Base-by-base conservation (phyloP, 2,888 invertebrate genomes). In the Nycteola revayana region DNA sequence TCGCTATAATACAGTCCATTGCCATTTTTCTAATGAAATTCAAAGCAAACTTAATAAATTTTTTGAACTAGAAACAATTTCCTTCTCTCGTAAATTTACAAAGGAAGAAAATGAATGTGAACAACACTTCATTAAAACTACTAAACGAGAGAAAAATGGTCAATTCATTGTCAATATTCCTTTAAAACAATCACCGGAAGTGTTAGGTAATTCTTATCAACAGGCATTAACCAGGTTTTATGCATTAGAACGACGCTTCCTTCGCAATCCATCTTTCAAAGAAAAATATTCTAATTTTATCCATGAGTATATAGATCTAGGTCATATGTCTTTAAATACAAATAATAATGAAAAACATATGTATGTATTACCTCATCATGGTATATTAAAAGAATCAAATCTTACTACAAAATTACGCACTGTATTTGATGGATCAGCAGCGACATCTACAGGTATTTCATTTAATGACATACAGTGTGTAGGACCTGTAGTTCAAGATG, bases 401-500 rank as follows among this genome's bases (percentile, higher is more conserved):
- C 2, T n/a, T 2, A 25, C 28, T 9, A 34, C 28, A 2, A 27
- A 28, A 10, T n/a, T 23, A n/a, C 10, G n/a, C n/a, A n/a, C n/a
- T 1, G 28, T 29, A 3, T 34, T 34, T 8, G 28, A 34, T n/a
- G 24, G 9, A 1, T 28, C 28, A 3, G 10, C 25, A 1, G 9
- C 10, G 11, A 18, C 35, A 1, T 7, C 25, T 6, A 25, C 34
- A 1, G 24, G 24, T 2, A 1, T 10, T 3, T 33, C 28, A 7
- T 10, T 33, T 1, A 38, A 22, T 20, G 32, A 25, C 7, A 10
- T 32, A 7, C 25, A 28, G 7, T 21, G 9, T 24, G 28, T 28
- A 7, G 38, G 29, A 2, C 38, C 38, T 6, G 23, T 8, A n/a
- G 10, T 42, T 9, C 42, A 42, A 28, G 36, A 42, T 21, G 20